These are phyloP conservation scores for Phyllostomus hastatus DNA, from an alignment of 2,113 vertebrate genomes.

Conservation along the genomic window DNA sequence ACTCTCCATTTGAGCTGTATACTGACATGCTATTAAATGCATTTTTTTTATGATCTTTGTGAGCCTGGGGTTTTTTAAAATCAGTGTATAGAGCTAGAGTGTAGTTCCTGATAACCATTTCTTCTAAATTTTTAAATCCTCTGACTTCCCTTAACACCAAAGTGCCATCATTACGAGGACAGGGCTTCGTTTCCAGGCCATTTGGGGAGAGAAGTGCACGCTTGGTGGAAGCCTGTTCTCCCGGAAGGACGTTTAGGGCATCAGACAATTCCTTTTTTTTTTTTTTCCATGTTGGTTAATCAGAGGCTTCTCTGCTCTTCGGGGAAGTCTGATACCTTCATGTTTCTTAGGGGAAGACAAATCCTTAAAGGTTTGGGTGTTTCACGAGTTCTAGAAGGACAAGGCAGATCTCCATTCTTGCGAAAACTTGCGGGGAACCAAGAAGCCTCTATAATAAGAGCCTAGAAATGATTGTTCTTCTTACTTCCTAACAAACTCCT, in stretches of 20 bases:
- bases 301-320: background rate
- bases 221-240: background rate
- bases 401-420: background rate
- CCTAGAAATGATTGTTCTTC: background rate
- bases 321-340: background rate
- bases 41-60: constrained; percentile 71
- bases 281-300: background rate
- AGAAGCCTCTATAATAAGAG: rapidly evolving
- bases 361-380: background rate
- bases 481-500: background rate
- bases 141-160: background rate
- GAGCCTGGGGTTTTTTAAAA: constrained; percentile 70
- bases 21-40: constrained; percentile 73
- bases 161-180: background rate
- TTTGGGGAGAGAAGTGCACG: background rate
- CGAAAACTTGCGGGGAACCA: background rate
- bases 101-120: background rate
- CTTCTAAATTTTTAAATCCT: background rate
- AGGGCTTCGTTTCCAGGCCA: background rate
- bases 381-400: background rate
- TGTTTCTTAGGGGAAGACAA: constrained; percentile 7
- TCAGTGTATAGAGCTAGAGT: constrained; percentile 30
- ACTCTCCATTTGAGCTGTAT: constrained; percentile 67
- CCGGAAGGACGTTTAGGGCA: background rate
- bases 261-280: background rate